Evolutionary conservation across 2,113 vertebrate species (phyloP), one percentile per base, ranked within the genome.

Genomic region (Mus spicilegus): DNA sequence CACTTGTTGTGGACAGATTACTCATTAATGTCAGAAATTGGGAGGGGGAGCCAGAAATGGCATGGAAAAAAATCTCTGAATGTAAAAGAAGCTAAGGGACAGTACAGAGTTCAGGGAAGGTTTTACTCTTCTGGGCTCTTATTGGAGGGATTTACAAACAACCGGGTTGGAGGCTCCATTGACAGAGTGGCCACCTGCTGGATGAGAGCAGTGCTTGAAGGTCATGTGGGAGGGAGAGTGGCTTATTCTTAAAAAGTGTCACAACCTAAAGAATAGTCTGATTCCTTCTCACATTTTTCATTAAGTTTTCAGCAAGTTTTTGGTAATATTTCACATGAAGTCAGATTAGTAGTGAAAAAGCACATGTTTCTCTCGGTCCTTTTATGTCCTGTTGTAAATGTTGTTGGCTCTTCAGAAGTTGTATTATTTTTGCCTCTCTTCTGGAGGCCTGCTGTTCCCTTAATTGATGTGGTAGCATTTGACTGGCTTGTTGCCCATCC

Each of bases 391-490:
- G 96, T 96, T 94, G 58, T 96, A 97, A 97, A 97, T 63, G 95
- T 22, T 91, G 97, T 22, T 91, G 97, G 91, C 36, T 91, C 97
- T 92, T 98, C 89, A 97, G 97, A 98, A 96, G 97, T 96, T 94
- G 94, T 94, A 95, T 97, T 95, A 96, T 97, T 98, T 97, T 97
- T 96, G 95, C 94, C 97, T 95, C 90, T 87, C 82, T 94, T 97
- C 87, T 90, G 91, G 87, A 96, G 51, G 95, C 97, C 97, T 97
- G 96, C 97, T 97, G 94, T 94, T 97, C 96, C 96, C 97, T 97
- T 98, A 97, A 98, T 97, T 98, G 98, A 97, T 96, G 96, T 93
- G 97, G 96, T 94, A 95, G 96, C 96, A 96, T 96, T 97, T 94
- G 94, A 95, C 96, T 97, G 96, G 97, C 97, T 97, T 95, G 95